Base-by-base conservation (phyloP, 2,888 invertebrate genomes). In the Molanna angustata region DNA sequence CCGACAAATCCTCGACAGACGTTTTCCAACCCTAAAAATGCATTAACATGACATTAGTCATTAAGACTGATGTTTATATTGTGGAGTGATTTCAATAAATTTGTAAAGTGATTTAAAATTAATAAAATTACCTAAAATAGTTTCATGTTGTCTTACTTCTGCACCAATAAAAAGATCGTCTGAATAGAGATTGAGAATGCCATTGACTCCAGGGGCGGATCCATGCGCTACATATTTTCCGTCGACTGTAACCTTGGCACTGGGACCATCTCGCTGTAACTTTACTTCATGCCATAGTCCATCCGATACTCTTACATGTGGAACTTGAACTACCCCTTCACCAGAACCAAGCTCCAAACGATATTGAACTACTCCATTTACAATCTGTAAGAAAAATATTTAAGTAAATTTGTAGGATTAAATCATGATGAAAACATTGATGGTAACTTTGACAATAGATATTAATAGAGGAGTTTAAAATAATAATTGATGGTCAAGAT, bases 331-430 rank as follows among this genome's bases (percentile, higher is more conserved):
- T 48, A 87, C 73, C 31, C 91, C 94, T 70, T 90, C 90, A 4
- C 96, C 97, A 60, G 90, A 88, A 16, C 97, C 97, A 61, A 95
- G 81, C 69, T 97, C 92, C 77, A 94, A 93, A 60, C 90, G 83
- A 71, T 93, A 94, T 69, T 92, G 93, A 9, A 94, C 82, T 43
- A 83, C 82, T 1, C 95, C 96, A 68, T 92, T 89, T 14, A 83
- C 84, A 50, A 89, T 78, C 80, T 82, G 62, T 27, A 69, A 65
- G n/a, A 18, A 39, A 20, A 32, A 13, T 21, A 9, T n/a, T n/a
- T n/a, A n/a, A n/a, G n/a, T n/a, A n/a, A n/a, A n/a, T n/a, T n/a
- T n/a, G n/a, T n/a, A n/a, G n/a, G n/a, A n/a, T n/a, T n/a, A n/a
- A n/a, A n/a, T n/a, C n/a, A n/a, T n/a, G n/a, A n/a, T n/a, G n/a